Evolutionary conservation across 1,140 invertebrate species (phyloP), one percentile per base, ranked within the genome.

Genomic region (Ylistrum balloti): DNA sequence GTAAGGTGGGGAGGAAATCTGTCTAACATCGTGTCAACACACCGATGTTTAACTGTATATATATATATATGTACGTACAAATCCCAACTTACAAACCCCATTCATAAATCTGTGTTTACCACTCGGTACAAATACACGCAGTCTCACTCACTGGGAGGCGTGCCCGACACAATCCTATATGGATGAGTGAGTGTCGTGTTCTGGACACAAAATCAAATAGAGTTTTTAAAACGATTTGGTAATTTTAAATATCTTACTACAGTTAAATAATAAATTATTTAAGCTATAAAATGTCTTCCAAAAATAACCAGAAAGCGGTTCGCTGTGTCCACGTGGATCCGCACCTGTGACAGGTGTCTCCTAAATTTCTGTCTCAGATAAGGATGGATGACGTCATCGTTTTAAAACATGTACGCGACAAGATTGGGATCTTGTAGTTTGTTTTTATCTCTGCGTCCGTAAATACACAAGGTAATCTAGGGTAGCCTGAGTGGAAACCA

Each of bases 401-500:
- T 74, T 74, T 74, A 74, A 74, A 28, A 74, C 22, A 74, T 74
- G 56, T 74, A 28, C 56, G 20, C 56, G 22, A n/a, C 7, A n/a
- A 74, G 56, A 74, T 74, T 74, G 56, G 1, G 56, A 74, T 74
- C 56, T 74, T 74, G 56, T 74, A 74, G 56, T 74, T 74, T 74
- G 56, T 74, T 28, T 74, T 28, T 74, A 74, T 74, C 56, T 74
- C 41, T 17, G 20, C 17, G 41, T 45, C 56, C 56, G 56, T 74
- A 74, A 74, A 74, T 74, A 74, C 56, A 74, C 56, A 38, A n/a
- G 56, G 56, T 74, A 74, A 74, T 74, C 56, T 74, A 74, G 56
- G 56, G 56, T 74, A 74, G 56, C 56, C 5, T 38, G 35, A 38
- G 13, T 28, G 5, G n/a, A 74, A n/a, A 74, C n/a, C 15, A 74